Base-by-base conservation (phyloP, 2,113 vertebrate species). In the Cryptotis parvus region DNA sequence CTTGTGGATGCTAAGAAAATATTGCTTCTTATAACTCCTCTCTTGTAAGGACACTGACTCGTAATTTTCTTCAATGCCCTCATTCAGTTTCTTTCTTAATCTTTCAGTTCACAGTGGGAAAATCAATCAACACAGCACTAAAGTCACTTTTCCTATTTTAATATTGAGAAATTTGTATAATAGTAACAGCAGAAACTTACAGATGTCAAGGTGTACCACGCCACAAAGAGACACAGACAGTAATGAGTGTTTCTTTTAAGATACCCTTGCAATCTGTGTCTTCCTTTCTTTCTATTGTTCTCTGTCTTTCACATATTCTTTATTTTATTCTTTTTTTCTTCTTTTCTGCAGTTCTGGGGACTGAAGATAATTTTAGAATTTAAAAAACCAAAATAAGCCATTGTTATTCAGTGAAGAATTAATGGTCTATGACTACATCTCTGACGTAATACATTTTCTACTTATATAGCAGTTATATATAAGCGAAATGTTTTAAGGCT, bases 371-470 rank as follows among this genome's bases (percentile, higher is more conserved):
- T 58, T 24, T 58, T 58, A 22, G 11, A 66, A 70, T 20, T 80
- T 7, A 77, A 33, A 1, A n/a, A 86, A 83, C 61, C 49, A 31
- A 81, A 93, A 83, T 33, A 10, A 81, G n/a, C 41, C 73, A 49
- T 37, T 91, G 85, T 86, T 68, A 74, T n/a, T 61, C 83, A 76
- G 84, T 9, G 22, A 39, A 84, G 35, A 80, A 58, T 22, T 58
- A 20, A 1, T 24, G 45, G 33, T 29, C 31, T 66, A 1, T 87
- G 33, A 73, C 72, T 33, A 52, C n/a, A 52, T 9, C 55, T 65
- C 20, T 87, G 55, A 31, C 41, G 27, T 66, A 55, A 80, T n/a
- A 66, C 18, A 33, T 61, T 41, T 74, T 82, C 69, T 75, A 14
- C 24, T 35, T 74, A 55, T 75, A 35, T 18, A 33, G n/a, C 12